Evolutionary conservation across 2,113 vertebrate species (phyloP), one percentile per base, ranked within the genome.

Genomic region (Zosterops japonicus): DNA sequence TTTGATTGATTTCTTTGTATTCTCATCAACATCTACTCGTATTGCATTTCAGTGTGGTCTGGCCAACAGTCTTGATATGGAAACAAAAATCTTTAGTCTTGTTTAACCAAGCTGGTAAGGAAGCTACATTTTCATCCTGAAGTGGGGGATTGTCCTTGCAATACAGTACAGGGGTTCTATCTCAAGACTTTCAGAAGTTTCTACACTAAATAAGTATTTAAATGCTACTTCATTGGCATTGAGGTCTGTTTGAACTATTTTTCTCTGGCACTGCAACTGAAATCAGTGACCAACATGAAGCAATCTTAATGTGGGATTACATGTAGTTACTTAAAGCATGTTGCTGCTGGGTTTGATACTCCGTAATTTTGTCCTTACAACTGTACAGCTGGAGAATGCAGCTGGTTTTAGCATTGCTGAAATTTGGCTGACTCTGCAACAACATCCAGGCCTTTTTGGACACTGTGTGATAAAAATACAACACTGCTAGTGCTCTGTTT

Each of bases 61-160:
- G 93, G 94, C 86, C 92, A 86, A 55, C 28, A 70, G 27, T 71
- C 76, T 76, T 81, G 69, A 91, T 93, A 77, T 5, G 7, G 41
- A 81, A 72, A 96, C 95, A 96, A 90, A 95, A 96, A 89, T 82
- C 61, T 93, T 83, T 6, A 84, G 63, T 84, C 53, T 75, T 90
- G 42, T 91, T 94, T 93, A 90, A 95, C 92, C 33, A 82, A 83
- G 24, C 36, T 83, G 64, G 21, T 68, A 72, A 42, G 56, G 89
- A 31, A 79, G 52, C 29, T 42, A 0, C 83, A 57, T 92, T 80
- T 92, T 94, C 29, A 41, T 52, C 22, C n/a, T 53, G 39, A 72
- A 64, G 35, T 44, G 29, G 21, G 33, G 31, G 17, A 8, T 53
- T 89, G 27, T 69, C 41, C 65, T 70, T 84, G 80, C 78, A 86